Percentiles rank a stretch among this genome's conserved stretches.
phyloP scores from a whole-genome alignment of 2,113 vertebrate species.

The Prionailurus bengalensis region DNA sequence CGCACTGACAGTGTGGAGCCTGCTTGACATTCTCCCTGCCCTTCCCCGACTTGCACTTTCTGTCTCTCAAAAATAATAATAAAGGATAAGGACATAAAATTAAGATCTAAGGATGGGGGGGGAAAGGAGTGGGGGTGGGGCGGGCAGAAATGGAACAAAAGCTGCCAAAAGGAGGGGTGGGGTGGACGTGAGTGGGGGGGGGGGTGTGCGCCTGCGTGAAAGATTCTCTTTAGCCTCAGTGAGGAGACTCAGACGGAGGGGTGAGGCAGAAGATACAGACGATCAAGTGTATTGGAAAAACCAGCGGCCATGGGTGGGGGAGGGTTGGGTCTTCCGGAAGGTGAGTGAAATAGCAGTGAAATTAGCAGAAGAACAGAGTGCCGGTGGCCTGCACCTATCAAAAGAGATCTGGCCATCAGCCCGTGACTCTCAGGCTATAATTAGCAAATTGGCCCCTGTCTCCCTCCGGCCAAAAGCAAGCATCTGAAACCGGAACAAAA shows the following conservation, averaged over 20 bases:
- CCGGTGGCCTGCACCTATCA: not conserved
- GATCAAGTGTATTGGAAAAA: not conserved
- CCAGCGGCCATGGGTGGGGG: fast-evolving
- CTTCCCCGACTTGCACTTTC: no score
- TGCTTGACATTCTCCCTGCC: no score
- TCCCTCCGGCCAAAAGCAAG: not conserved
- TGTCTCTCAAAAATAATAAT: no score
- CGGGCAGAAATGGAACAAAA: not conserved
- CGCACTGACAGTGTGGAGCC: no score
- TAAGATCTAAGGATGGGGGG: not conserved
- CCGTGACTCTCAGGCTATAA: not conserved
- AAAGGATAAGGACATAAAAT: not conserved
- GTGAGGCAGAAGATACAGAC: not conserved
- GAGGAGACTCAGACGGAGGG: not conserved
- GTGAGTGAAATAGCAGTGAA: not conserved
- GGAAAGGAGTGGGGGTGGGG: not conserved
- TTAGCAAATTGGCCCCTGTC: not conserved
- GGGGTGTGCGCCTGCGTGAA: not conserved
- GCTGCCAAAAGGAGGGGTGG: not conserved
- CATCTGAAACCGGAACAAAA: slow-evolving; percentile 1
- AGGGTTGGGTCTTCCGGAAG: not conserved
- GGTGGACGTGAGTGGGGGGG: no score
- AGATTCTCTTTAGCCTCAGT: not conserved
- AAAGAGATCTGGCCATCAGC: not conserved
- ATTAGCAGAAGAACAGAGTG: not conserved